Base-by-base conservation (phyloP, 2,113 vertebrate species). In the Herpetotheres cachinnans region DNA sequence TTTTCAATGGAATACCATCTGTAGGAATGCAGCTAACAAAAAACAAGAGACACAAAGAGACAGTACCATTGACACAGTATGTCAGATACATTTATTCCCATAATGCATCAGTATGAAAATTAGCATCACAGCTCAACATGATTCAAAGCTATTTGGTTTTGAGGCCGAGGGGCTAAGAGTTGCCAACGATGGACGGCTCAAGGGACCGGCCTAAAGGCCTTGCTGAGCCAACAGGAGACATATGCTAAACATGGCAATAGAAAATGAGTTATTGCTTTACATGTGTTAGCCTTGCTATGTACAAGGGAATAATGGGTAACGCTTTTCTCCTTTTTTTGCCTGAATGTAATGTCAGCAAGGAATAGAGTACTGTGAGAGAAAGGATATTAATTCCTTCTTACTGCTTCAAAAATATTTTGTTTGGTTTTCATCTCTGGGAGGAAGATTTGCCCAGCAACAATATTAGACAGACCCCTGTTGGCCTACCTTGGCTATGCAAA, bases 31-130 rank as follows among this genome's bases (percentile, higher is more conserved):
- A 98, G 98, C 98, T 98, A 98, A 99, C 98, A 98, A 97, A 98
- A 97, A 98, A 95, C 98, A 98, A 98, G 97, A 98, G 97, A 98
- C 98, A 99, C 98, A 99, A 99, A 99, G 98, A 98, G 98, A 98
- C 96, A 94, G 97, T 95, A 98, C 98, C 98, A 98, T 98, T 99
- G 99, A 99, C 99, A 98, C 98, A 98, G 98, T 98, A 98, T 99
- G 99, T 99, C 99, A 99, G 99, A 99, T 99, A 98, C 98, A 98
- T 99, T 99, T 99, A 99, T 99, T 99, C 99, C 99, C 99, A 99
- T 98, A 99, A 99, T 99, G 99, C 99, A 98, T 98, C 97, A 98
- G 98, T 97, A 98, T 98, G 98, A 98, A 99, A 99, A 99, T 99
- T 99, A 99, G 98, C 98, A 99, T 98, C 98, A 95, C 98, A 84